Evolutionary conservation across 1,140 invertebrate species (phyloP).

Genomic region (Pararge aegeria): DNA sequence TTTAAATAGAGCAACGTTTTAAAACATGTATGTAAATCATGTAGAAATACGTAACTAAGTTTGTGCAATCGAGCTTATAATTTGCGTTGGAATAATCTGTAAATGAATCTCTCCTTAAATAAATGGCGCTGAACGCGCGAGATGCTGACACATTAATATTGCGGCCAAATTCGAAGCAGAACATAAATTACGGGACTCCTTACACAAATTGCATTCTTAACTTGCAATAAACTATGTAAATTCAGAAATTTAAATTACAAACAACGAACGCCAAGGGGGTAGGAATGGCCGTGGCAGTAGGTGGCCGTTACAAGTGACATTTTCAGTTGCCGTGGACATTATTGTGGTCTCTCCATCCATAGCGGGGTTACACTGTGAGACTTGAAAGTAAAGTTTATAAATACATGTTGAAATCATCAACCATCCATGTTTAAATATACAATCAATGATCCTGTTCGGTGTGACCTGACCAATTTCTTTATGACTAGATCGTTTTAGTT

Average conservation of each 20-base stretch:
- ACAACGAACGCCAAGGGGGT: slow-evolving; percentile 44
- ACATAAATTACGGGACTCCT: slow-evolving; percentile 43
- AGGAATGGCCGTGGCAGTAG: slow-evolving; percentile 34
- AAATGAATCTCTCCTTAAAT: slow-evolving; percentile 22
- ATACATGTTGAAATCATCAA: too few species aligned
- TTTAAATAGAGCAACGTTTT: too few species aligned
- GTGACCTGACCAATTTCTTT: too few species aligned
- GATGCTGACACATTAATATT: slow-evolving; percentile 35
- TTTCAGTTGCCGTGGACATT: slow-evolving; percentile 32
- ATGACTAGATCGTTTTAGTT: too few species aligned
- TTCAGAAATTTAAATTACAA: slow-evolving; percentile 67
- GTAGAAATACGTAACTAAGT: neutral
- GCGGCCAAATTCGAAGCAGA: slow-evolving; percentile 35
- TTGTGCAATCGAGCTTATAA: neutral
- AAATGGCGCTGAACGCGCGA: slow-evolving; percentile 24
- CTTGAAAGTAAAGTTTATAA: too few species aligned
- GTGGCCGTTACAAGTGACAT: slow-evolving; percentile 45
- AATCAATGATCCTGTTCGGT: too few species aligned
- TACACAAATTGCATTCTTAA: slow-evolving; percentile 68
- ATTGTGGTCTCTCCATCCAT: neutral
- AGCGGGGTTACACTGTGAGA: too few species aligned
- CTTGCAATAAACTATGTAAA: slow-evolving; percentile 67
- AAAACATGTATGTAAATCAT: neutral
- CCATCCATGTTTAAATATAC: too few species aligned
- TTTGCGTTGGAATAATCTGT: slow-evolving; percentile 8